Evolutionary conservation across 1,140 invertebrate species (phyloP), one percentile per base, ranked within the genome.

Genomic region (Wiebesia pumilae): DNA sequence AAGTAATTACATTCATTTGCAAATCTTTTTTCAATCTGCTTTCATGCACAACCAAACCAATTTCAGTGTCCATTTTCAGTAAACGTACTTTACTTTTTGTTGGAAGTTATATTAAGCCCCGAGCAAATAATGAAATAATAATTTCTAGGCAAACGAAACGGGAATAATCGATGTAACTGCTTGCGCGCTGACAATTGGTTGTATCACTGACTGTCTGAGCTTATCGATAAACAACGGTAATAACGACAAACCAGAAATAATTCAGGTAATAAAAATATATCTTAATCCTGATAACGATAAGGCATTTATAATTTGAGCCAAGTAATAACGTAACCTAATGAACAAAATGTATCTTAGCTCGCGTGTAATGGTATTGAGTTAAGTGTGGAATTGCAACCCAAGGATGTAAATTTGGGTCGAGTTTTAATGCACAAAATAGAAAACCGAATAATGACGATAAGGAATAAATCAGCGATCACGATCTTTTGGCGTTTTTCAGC

Each of bases 221-320:
- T 16, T 93, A 14, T 86, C 88, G 33, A 85, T 91, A 19, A 85
- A 89, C 33, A 87, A 92, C 19, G 12, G 4, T 12, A 16, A 54
- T 84, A 93, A 93, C 87, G 88, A 91, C 4, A 62, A 82, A 27
- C 43, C 89, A 27, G 87, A 92, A 71, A 81, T 35, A 10, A 89
- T 92, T 35, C 51, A 89, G 62, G 90, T 92, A 89, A 86, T 27
- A 83, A 86, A 77, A 67, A 58, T 35, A 75, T 75, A 30, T 7
- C 10, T 40, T 51, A 9, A 78, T 30, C 51, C 9, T 27, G 12
- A 7, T 7, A 47, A n/a, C n/a, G 3, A 62, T 62, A 62, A 10
- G 19, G 27, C 21, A 12, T 24, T 58, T 78, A 30, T 69, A 47
- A 47, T 14, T 47, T 47, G 6, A 7, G 43, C 43, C 14, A 6